Conservation (phyloP, 1,140 invertebrate species). For the Drosophila santomea region DNA sequence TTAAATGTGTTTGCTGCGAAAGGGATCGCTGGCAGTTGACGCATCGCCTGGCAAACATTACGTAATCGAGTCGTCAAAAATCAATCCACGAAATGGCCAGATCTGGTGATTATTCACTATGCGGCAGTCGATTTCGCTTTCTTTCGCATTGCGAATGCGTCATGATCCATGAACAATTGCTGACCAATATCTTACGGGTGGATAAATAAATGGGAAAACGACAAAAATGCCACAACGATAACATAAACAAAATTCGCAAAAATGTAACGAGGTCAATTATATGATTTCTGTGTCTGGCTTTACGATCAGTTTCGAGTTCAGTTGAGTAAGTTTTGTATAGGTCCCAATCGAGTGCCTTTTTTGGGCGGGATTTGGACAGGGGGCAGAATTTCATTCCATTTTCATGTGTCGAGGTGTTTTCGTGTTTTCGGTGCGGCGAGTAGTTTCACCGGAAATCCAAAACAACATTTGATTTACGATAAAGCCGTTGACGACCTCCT, state of each 20-base stretch:
- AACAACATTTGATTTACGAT: slow-evolving; percentile 80
- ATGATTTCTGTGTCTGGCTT: slow-evolving; percentile 34
- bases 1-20: slow-evolving; percentile 40
- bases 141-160: slow-evolving; percentile 72
- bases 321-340: slow-evolving; percentile 25
- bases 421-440: slow-evolving; percentile 37
- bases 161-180: slow-evolving; percentile 71
- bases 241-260: slow-evolving; percentile 53
- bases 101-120: slow-evolving; percentile 57
- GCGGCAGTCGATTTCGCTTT: slow-evolving; percentile 56
- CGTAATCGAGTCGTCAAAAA: slow-evolving; percentile 49
- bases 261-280: slow-evolving; percentile 52
- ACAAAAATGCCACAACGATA: slow-evolving; percentile 31
- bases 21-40: slow-evolving; percentile 41
- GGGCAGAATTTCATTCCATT: slow-evolving; percentile 7
- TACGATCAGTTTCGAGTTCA: slow-evolving; percentile 10
- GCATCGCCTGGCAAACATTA: slow-evolving; percentile 45
- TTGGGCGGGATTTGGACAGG: not conserved
- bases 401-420: slow-evolving; percentile 21
- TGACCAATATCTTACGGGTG: slow-evolving; percentile 51
- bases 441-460: slow-evolving; percentile 81
- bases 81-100: slow-evolving; percentile 21
- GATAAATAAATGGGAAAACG: slow-evolving; percentile 16
- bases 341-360: slow-evolving; percentile 13
- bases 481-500: slow-evolving; percentile 42